Base-by-base conservation (phyloP, 2,888 invertebrate genomes). In the Drosophila tanythrix region DNA sequence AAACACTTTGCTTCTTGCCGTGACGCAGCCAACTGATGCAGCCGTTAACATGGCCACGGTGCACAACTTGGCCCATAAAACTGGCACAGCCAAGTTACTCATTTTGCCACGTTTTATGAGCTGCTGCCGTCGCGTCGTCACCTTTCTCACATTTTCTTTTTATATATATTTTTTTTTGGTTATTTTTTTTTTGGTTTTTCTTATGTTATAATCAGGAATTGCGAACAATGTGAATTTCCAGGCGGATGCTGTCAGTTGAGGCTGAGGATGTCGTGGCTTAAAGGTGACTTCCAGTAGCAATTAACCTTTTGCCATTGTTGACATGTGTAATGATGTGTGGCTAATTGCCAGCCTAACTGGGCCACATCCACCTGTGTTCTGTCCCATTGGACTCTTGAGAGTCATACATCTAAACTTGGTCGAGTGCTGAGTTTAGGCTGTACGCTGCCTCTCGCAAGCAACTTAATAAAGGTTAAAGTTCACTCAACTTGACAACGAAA, bases 271-370 rank as follows among this genome's bases (percentile, higher is more conserved):
- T 11, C n/a, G 48, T 67, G 55, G 35, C 55, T 36, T 67, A 51
- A 61, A 48, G 66, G 50, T 38, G 52, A 60, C 67, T 76, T 82
- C 73, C 71, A 70, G 71, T 61, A 70, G 66, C 82, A 85, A 89
- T 89, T 85, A 89, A 89, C 89, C 89, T 83, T 85, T 89, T 72
- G 88, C 67, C 70, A 72, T 72, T 89, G 84, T 89, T 85, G 84
- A 87, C 89, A 89, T 79, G 74, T 77, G 74, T 89, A 85, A 85
- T 85, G 88, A 85, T 77, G 89, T 89, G 84, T 83, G 81, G 79
- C 84, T 85, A 85, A 85, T 85, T 85, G 87, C 74, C 73, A 69
- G 68, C 66, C 76, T 62, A 78, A 71, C 67, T 69, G 67, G 33
- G 64, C 60, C 70, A 63, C 76, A 61, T 29, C 27, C 46, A 35